A percentile compares a stretch with the other conserved stretches of the same genome.
phyloP scores from a whole-genome alignment of 2,113 vertebrate species.

The Raja brachyura region DNA sequence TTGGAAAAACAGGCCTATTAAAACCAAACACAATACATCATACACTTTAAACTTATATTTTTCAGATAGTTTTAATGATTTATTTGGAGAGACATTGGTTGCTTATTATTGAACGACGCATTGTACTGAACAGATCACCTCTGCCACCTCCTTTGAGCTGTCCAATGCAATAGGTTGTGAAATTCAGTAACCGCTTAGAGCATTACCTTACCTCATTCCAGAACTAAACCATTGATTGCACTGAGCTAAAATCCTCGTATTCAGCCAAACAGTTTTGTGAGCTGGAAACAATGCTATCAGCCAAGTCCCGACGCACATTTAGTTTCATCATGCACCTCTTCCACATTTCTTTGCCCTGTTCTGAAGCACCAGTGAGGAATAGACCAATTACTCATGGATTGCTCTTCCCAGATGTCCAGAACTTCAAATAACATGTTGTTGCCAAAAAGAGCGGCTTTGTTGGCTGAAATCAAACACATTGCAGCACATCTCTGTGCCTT shows the following conservation, averaged over 20 bases:
- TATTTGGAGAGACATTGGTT: not conserved
- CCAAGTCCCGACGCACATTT: not conserved
- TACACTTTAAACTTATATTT: too few species aligned
- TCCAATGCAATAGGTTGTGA: not conserved
- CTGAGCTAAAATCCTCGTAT: not conserved
- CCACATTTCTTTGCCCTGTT: not conserved
- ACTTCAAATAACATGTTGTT: not conserved
- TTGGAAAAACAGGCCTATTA: not conserved
- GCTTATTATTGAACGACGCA: not conserved
- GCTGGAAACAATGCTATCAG: not conserved
- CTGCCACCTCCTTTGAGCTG: not conserved
- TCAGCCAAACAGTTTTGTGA: not conserved
- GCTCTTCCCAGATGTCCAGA: not conserved
- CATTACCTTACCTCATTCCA: not conserved
- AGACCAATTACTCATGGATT: not conserved
- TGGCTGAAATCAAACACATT: not conserved
- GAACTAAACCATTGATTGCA: not conserved
- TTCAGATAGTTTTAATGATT: not conserved
- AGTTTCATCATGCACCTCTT: not conserved
- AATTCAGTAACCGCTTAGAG: not conserved
- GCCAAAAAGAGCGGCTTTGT: not conserved
- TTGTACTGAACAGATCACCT: not conserved
- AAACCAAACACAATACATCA: not conserved
- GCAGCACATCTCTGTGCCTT: not conserved
- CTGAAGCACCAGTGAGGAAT: not conserved